phyloP scores from a whole-genome alignment of 2,888 invertebrate genomes.

The Plemyria rubiginata region DNA sequence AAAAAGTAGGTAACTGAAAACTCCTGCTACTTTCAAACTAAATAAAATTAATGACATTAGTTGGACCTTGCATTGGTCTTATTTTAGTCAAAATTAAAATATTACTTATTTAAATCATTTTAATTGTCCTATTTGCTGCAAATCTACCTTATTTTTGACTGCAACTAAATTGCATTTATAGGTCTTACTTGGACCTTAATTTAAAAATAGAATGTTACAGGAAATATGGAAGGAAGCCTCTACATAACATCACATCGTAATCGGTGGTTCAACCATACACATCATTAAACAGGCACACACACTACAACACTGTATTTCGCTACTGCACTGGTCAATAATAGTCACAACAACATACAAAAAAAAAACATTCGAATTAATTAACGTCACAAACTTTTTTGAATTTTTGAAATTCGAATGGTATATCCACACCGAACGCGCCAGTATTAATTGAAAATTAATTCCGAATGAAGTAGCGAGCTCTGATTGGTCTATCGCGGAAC shows the following conservation, averaged over 20 bases:
- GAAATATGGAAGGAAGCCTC: conserved; percentile 12
- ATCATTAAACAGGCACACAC: conserved; percentile 1
- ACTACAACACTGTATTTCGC: conserved; percentile 1
- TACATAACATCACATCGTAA: conserved; percentile 23
- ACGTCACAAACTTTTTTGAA: neutral
- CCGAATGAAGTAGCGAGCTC: conserved; percentile 43
- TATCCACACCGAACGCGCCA: conserved; percentile 8
- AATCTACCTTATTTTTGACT: too few species aligned
- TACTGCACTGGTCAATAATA: conserved; percentile 7
- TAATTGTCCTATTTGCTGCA: too few species aligned
- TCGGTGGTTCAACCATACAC: conserved; percentile 29
- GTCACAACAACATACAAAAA: neutral
- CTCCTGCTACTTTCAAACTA: too few species aligned
- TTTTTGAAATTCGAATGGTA: conserved; percentile 4
- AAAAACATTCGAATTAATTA: conserved; percentile 2
- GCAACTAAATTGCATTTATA: neutral
- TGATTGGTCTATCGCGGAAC: conserved; percentile 50
- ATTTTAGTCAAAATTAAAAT: too few species aligned
- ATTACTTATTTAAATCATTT: too few species aligned
- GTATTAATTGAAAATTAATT: conserved; percentile 26
- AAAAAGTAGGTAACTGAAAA: too few species aligned
- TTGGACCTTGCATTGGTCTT: too few species aligned
- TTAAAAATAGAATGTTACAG: neutral
- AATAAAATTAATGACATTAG: too few species aligned
- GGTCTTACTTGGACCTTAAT: too few species aligned